Percentiles rank a stretch among this genome's conserved stretches.
Evolutionary conservation across 2,113 vertebrate species (phyloP).

Genomic region (Helogale parvula): DNA sequence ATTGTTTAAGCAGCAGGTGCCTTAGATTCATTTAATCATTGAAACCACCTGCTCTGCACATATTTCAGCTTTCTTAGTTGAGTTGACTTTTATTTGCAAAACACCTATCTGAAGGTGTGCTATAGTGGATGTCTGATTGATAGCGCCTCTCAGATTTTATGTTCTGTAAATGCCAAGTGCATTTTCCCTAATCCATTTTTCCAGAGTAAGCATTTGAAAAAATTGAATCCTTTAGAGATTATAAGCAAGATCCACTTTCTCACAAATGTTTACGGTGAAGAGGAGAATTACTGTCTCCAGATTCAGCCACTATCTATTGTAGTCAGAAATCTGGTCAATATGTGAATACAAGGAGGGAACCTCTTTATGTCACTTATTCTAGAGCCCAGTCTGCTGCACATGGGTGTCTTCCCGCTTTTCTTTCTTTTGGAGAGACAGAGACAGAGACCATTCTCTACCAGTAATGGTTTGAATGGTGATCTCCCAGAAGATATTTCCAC

Average conservation of each 20-base stretch:
- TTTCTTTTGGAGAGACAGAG: neutral
- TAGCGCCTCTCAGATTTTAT: neutral
- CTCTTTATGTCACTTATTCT: neutral
- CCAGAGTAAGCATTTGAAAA: neutral
- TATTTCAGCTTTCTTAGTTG: constrained; percentile 31
- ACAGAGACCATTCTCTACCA: too few relatives aligned
- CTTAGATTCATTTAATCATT: neutral
- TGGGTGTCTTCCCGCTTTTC: neutral
- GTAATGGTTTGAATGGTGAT: too few relatives aligned
- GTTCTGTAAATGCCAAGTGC: constrained; percentile 29
- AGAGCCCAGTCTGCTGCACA: fast-evolving
- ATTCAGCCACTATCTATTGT: neutral
- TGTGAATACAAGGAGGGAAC: neutral
- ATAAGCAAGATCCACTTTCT: neutral
- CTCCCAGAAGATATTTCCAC: neutral
- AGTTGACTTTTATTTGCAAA: constrained; percentile 51
- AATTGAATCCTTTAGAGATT: neutral
- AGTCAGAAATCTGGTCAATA: neutral
- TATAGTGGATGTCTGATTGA: constrained; percentile 13
- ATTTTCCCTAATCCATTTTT: constrained; percentile 29
- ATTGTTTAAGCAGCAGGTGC: neutral
- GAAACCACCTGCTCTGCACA: neutral
- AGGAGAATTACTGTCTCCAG: neutral
- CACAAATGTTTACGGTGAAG: neutral
- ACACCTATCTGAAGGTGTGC: neutral